Evolutionary conservation across 2,113 vertebrate species (phyloP).

Genomic region (Neoarius graeffei): DNA sequence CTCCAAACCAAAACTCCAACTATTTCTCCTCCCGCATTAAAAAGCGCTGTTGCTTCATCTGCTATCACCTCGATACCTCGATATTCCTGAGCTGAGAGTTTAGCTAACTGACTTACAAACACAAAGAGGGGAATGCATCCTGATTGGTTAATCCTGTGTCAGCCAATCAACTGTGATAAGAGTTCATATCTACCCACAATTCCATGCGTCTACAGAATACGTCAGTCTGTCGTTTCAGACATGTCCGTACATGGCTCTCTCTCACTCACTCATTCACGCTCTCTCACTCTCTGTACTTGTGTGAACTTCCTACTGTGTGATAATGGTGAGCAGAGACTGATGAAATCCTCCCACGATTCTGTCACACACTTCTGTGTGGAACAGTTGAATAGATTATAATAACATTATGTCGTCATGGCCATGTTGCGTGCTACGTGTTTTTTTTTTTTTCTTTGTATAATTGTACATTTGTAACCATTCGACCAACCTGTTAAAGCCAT

Average conservation of each 20-base stretch:
- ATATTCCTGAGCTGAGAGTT: background rate
- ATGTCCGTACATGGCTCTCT: background rate
- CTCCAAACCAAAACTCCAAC: background rate
- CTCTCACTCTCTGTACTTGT: slow-evolving; percentile 37
- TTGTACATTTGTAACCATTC: slow-evolving; percentile 16
- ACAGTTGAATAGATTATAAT: slow-evolving; percentile 1
- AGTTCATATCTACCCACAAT: background rate
- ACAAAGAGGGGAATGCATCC: background rate
- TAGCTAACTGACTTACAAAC: background rate
- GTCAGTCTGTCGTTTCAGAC: background rate
- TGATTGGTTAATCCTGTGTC: background rate
- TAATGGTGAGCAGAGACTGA: background rate
- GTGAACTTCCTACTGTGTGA: slow-evolving; percentile 44
- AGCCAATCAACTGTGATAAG: background rate
- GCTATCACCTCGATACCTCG: background rate
- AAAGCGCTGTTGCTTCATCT: background rate
- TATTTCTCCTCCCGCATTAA: background rate
- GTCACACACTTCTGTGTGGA: background rate
- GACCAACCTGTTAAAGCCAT: slow-evolving; percentile 1
- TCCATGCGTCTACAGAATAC: background rate
- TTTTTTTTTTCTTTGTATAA: background rate
- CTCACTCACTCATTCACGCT: background rate
- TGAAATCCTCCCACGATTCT: background rate
- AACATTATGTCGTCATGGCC: background rate
- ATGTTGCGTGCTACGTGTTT: background rate